Evolutionary conservation across 2,113 vertebrate species (phyloP), one percentile per base, ranked within the genome.

Genomic region (Abramis brama): DNA sequence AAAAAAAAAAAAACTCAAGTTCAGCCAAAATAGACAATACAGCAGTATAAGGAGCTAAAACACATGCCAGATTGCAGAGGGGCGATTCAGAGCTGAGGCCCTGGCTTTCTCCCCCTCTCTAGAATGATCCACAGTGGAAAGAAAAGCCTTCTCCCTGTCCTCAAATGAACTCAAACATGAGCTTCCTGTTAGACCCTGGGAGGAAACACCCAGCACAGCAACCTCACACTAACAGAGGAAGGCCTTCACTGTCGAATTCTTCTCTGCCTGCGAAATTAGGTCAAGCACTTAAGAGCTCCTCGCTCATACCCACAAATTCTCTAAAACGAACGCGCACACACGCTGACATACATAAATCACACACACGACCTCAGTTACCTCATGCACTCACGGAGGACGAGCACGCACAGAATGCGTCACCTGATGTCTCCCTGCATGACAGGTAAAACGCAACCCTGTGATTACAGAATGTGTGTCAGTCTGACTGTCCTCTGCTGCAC

Each of bases 101-200:
- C 93, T 92, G 91, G 91, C 91, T 86, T 80, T 68, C 87, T 75
- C 85, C 52, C 79, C 86, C 88, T 60, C 91, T 90, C 91, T 91
- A 83, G 92, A 95, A 93, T 95, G 95, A 96, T 96, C 96, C 95
- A 95, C 94, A 94, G 66, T 95, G 95, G 95, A 96, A 95, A 91
- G 92, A 95, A 96, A 96, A 95, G 92, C 94, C 92, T 92, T 94
- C 93, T 95, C 93, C 95, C 91, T 96, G 95, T 97, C 96, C 96
- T 96, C 93, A 92, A 93, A 94, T 96, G 96, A 97, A 97, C 96
- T 95, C 90, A 90, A 89, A 93, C 93, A 94, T 94, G 93, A 94
- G 95, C 95, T 96, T 96, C 96, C 95, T 96, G 95, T 96, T 95
- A 94, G 93, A 94, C 91, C 93, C 94, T 90, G 92, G 92, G 90